Conservation (phyloP, 2,797 vertebrate species). For the Heteromormyrus szaboi region DNA sequence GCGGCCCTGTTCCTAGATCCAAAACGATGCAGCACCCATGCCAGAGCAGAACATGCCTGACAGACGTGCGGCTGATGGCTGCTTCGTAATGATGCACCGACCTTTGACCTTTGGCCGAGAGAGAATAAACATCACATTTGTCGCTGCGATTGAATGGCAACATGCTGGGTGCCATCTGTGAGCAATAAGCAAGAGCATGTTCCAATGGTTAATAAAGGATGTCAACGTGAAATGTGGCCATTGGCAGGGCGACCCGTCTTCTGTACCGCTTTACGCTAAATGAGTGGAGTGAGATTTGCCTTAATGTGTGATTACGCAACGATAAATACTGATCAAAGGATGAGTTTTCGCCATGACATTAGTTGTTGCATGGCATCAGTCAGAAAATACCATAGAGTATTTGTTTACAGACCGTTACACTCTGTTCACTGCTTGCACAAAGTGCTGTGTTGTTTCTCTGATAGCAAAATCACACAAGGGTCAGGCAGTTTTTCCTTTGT, state of each 20-base stretch:
- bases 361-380: neutral
- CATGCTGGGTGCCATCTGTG: slow-evolving; percentile 21
- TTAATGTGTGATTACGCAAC: neutral
- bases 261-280: neutral
- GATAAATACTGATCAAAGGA: neutral
- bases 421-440: neutral
- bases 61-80: slow-evolving; percentile 30
- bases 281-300: neutral
- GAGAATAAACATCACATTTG: slow-evolving; percentile 23
- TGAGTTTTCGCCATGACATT: neutral
- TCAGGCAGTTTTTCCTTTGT: neutral
- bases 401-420: neutral
- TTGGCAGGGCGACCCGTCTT: neutral
- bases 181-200: neutral
- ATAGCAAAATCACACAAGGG: neutral
- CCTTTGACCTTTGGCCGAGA: slow-evolving; percentile 29
- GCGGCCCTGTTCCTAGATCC: neutral
- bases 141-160: neutral
- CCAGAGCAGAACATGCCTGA: slow-evolving; percentile 24
- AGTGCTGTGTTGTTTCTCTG: neutral
- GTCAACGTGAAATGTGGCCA: neutral
- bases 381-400: neutral
- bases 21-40: neutral
- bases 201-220: slow-evolving; percentile 16
- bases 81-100: slow-evolving; percentile 21